Evolutionary conservation across 2,888 invertebrate genomes (phyloP).

Genomic region (Himalopsyche anomala): DNA sequence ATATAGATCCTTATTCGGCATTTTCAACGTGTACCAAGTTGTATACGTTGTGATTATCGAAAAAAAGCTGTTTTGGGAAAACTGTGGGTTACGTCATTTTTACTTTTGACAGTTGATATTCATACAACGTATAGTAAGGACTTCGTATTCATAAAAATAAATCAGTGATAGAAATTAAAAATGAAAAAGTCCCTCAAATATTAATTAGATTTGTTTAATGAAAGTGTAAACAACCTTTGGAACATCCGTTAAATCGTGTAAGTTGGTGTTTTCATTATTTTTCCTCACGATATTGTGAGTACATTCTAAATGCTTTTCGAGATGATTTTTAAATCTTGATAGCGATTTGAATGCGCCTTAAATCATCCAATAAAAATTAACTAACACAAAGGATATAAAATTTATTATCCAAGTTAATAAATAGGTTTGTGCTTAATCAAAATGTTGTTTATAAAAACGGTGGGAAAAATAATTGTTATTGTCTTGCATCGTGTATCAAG

Average conservation of each 20-base stretch:
- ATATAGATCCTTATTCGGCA: too few relatives aligned
- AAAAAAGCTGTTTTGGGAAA: too few relatives aligned
- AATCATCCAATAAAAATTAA: slow-evolving; percentile 50
- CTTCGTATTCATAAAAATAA: too few relatives aligned
- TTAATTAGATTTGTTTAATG: background rate
- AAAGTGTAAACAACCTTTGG: background rate
- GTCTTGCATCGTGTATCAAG: slow-evolving; percentile 27
- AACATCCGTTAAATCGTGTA: slow-evolving; percentile 20
- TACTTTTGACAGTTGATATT: too few relatives aligned
- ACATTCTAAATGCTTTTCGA: slow-evolving; percentile 48
- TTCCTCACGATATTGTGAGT: slow-evolving; percentile 51
- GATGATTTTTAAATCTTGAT: slow-evolving; percentile 47
- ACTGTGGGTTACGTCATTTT: too few relatives aligned
- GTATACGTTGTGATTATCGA: too few relatives aligned
- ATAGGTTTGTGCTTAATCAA: slow-evolving; percentile 37
- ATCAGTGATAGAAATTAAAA: too few relatives aligned
- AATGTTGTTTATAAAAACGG: slow-evolving; percentile 31
- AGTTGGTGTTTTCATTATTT: slow-evolving; percentile 47
- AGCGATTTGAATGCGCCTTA: slow-evolving; percentile 51
- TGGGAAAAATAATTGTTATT: slow-evolving; percentile 36
- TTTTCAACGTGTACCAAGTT: too few relatives aligned
- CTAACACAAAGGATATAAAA: slow-evolving; percentile 46
- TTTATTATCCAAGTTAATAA: slow-evolving; percentile 45
- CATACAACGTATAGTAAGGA: too few relatives aligned
- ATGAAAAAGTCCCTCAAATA: too few relatives aligned